Conservation (phyloP, 2,113 vertebrate genomes). For the Ictalurus punctatus region DNA sequence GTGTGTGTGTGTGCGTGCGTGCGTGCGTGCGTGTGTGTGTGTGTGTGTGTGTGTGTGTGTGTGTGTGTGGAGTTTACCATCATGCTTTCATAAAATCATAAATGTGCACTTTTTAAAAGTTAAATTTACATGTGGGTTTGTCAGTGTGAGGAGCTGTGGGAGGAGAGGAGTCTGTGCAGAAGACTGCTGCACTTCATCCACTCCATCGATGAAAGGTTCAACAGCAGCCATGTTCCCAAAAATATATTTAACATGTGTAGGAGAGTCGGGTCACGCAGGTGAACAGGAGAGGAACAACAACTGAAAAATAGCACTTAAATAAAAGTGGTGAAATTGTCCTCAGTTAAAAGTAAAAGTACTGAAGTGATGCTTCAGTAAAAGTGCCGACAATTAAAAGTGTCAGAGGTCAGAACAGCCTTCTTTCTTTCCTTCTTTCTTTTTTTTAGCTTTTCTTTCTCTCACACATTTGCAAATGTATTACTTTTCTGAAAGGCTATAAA, state of each 20-base stretch:
- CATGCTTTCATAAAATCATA: not conserved
- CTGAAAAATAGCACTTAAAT: not conserved
- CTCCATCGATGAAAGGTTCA: not conserved
- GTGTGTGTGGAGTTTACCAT: not conserved
- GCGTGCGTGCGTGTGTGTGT: not conserved
- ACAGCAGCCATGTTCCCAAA: not conserved
- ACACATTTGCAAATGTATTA: not conserved
- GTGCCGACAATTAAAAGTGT: not conserved
- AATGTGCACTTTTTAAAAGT: not conserved
- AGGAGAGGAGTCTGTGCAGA: not conserved
- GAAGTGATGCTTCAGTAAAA: not conserved
- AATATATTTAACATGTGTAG: slow-evolving; percentile 15
- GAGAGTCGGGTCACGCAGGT: not conserved
- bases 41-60: not conserved
- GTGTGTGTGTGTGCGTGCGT: not conserved
- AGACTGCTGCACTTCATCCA: not conserved
- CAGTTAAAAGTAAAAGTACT: not conserved
- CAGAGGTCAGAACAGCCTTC: not conserved
- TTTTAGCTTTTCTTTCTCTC: not conserved
- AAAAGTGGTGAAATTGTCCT: not conserved
- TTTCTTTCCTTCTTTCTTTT: too few relatives aligned
- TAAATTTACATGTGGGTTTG: not conserved
- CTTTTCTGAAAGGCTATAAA: not conserved
- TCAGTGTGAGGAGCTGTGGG: not conserved
- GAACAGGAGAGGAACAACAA: slow-evolving; percentile 11